These are phyloP conservation scores for Terebella lapidaria DNA, from an alignment of 2,888 invertebrate genomes.

Conservation along the genomic window DNA sequence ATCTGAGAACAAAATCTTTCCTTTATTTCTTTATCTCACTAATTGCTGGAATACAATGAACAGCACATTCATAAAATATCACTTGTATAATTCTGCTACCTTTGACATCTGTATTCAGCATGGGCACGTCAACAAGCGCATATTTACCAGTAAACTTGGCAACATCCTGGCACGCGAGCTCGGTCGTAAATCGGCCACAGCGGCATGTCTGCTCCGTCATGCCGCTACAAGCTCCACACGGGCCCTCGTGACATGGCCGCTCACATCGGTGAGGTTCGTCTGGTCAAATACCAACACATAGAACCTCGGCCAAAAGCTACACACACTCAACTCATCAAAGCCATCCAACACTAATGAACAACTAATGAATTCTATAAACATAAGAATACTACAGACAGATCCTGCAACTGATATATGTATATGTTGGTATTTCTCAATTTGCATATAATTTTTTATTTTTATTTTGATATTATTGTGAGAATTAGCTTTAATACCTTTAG, in stretches of 20 bases:
- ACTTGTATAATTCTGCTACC: no score
- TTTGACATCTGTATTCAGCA: no score
- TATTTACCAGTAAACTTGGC: slow-evolving; percentile 31
- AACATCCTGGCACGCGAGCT: slow-evolving; percentile 41
- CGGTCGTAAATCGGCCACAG: slow-evolving; percentile 59
- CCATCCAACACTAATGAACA: neutral
- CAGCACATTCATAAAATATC: no score
- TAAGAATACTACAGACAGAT: no score
- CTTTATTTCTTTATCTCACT: no score
- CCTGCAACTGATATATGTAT: no score
- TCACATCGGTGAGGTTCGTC: slow-evolving; percentile 66
- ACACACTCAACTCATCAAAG: neutral
- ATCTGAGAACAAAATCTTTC: slow-evolving; percentile 10
- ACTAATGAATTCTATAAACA: no score
- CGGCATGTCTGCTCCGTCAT: slow-evolving; percentile 37
- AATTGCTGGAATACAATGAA: no score
- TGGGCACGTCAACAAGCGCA: no score
- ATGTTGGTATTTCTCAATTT: no score
- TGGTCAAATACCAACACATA: neutral
- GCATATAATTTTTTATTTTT: no score
- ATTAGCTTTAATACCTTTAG: slow-evolving; percentile 30
- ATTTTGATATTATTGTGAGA: no score
- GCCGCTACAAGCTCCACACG: slow-evolving; percentile 67
- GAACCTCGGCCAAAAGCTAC: neutral
- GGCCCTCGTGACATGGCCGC: slow-evolving; percentile 72